Conservation (phyloP, 2,113 vertebrate genomes). For the Myrmecobius fasciatus region DNA sequence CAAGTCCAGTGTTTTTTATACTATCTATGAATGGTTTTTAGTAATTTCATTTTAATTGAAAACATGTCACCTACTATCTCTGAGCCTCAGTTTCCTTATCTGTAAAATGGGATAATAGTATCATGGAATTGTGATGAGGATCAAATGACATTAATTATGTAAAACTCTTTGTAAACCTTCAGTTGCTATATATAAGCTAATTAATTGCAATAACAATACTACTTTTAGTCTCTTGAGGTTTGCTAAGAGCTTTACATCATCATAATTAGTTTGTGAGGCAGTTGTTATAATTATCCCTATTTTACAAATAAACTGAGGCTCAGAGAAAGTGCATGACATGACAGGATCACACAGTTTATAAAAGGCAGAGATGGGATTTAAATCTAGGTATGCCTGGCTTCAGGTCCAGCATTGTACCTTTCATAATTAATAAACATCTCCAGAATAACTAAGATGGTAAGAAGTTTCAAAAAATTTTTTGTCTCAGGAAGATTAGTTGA, state of each 20-base stretch:
- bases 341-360: not conserved
- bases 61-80: not conserved
- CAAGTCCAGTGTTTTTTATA: not conserved
- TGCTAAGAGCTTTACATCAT: not conserved
- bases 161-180: not conserved
- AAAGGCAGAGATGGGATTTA: not conserved
- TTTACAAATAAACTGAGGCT: not conserved
- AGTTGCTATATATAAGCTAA: not conserved
- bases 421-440: not conserved
- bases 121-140: not conserved
- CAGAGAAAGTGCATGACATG: not conserved
- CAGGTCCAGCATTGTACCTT: not conserved
- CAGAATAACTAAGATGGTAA: not conserved
- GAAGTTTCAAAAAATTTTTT: not conserved
- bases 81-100: not conserved
- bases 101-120: not conserved
- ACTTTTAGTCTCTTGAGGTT: not conserved
- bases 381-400: not conserved
- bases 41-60: not conserved
- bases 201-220: not conserved
- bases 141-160: not conserved
- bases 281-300: not conserved
- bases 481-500: not conserved
- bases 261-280: not conserved
- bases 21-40: not conserved